Evolutionary conservation across 2,888 invertebrate genomes (phyloP).

Genomic region (Xanthorhoe designata): DNA sequence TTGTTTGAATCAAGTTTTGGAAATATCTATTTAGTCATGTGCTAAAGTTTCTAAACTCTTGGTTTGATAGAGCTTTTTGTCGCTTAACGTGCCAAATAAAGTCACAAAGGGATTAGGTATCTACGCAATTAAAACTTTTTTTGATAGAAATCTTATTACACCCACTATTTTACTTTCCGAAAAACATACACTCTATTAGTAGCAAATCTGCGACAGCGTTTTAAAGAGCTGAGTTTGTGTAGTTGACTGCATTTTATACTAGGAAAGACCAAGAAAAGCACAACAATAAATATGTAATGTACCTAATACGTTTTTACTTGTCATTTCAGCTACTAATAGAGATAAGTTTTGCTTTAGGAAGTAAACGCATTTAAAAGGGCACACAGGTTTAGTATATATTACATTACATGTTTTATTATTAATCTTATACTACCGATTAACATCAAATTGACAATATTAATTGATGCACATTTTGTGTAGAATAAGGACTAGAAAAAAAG

Average conservation of each 20-base stretch:
- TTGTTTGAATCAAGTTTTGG: too few species aligned
- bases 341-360: neutral
- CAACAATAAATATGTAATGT: too few species aligned
- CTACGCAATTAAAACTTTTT: neutral
- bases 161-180: neutral
- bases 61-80: too few species aligned
- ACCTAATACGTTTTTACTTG: neutral
- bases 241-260: too few species aligned
- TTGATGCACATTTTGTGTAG: constrained; percentile 61
- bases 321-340: neutral
- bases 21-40: too few species aligned
- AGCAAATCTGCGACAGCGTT: too few species aligned
- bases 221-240: too few species aligned
- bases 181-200: neutral
- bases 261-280: too few species aligned
- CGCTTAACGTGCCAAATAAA: neutral
- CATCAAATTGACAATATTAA: constrained; percentile 75
- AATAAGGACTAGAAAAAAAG: constrained; percentile 30
- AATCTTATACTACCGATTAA: constrained; percentile 33
- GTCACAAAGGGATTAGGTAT: too few species aligned
- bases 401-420: constrained; percentile 7
- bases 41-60: too few species aligned
- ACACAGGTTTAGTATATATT: constrained; percentile 10
- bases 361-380: constrained; percentile 19
- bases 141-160: neutral